phyloP scores from a whole-genome alignment of 2,113 vertebrate species.

The Gymnocephalus cernua region DNA sequence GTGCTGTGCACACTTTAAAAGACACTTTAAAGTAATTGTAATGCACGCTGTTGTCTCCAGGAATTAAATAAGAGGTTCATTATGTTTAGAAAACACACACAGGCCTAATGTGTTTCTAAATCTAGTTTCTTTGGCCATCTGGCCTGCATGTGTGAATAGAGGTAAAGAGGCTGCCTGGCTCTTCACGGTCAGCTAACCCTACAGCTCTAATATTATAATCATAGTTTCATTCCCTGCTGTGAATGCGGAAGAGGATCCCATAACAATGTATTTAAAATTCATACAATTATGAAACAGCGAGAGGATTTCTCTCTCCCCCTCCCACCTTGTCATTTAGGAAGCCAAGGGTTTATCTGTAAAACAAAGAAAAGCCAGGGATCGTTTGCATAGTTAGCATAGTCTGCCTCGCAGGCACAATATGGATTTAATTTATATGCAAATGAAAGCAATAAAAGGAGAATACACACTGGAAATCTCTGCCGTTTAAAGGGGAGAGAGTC shows the following conservation, averaged over 20 bases:
- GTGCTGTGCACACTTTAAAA: neutral
- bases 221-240: conserved; percentile 70
- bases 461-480: conserved; percentile 92
- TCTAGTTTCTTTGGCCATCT: conserved; percentile 62
- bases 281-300: conserved; percentile 90
- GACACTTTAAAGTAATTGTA: neutral
- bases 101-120: conserved; percentile 44
- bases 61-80: conserved; percentile 20
- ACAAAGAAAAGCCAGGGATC: conserved; percentile 92
- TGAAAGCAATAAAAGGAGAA: conserved; percentile 95
- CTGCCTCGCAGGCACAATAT: conserved; percentile 98
- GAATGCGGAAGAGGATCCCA: conserved; percentile 74
- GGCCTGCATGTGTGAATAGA: conserved; percentile 72
- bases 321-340: conserved; percentile 78
- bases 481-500: conserved; percentile 78
- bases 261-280: conserved; percentile 88
- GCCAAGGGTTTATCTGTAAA: conserved; percentile 91
- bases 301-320: conserved; percentile 73
- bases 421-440: conserved; percentile 99
- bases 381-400: conserved; percentile 89
- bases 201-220: conserved; percentile 71
- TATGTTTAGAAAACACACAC: conserved; percentile 44
- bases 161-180: conserved; percentile 61
- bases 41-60: neutral
- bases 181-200: conserved; percentile 73